Evolutionary conservation across 2,113 vertebrate species (phyloP).

Genomic region (Strix aluco): DNA sequence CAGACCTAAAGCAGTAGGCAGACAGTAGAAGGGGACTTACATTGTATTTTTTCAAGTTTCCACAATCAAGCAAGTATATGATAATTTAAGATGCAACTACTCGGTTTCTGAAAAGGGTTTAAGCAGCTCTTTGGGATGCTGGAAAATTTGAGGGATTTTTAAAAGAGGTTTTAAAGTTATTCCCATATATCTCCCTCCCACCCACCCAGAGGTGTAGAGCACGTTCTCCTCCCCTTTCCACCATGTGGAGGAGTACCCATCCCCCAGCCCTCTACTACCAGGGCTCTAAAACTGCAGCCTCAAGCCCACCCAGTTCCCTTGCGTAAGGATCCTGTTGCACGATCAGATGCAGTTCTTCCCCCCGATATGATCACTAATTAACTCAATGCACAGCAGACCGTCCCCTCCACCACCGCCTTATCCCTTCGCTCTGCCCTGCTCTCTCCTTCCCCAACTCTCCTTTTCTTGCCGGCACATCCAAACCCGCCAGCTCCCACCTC

Average conservation of each 20-base stretch:
- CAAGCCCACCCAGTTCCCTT: neutral
- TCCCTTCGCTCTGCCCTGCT: neutral
- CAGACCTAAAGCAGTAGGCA: neutral
- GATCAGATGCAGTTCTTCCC: fast-evolving
- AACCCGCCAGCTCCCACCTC: neutral
- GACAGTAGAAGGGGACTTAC: neutral
- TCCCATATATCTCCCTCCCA: neutral
- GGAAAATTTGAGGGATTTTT: neutral
- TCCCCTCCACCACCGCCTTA: neutral
- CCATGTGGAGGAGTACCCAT: neutral
- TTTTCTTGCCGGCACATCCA: neutral
- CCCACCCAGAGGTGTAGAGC: neutral
- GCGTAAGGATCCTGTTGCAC: neutral
- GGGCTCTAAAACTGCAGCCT: neutral
- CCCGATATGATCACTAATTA: fast-evolving
- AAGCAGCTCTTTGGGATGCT: neutral
- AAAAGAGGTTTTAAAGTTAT: neutral
- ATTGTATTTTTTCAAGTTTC: neutral
- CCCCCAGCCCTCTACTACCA: neutral
- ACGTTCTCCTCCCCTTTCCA: fast-evolving
- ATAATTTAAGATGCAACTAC: neutral
- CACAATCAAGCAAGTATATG: neutral
- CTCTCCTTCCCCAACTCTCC: neutral
- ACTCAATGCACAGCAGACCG: neutral
- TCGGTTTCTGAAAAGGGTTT: neutral